These are phyloP conservation scores for Drosophila nigrodunni DNA, from an alignment of 1,140 invertebrate species.

Conservation along the genomic window DNA sequence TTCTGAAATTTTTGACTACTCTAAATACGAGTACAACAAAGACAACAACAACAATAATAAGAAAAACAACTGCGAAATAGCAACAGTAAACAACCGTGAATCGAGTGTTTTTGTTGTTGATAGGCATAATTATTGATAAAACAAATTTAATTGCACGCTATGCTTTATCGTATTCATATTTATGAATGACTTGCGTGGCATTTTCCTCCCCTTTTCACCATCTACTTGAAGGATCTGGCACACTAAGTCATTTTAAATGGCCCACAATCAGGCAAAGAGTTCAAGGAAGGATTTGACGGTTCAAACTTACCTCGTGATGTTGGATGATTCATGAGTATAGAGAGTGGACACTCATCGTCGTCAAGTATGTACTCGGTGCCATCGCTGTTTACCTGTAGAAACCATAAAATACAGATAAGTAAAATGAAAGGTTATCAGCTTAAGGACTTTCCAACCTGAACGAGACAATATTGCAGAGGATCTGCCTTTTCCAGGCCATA, in stretches of 20 bases:
- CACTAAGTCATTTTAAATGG: slow-evolving; percentile 73
- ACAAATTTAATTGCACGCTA: slow-evolving; percentile 68
- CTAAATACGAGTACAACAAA: slow-evolving; percentile 33
- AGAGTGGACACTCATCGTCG: slow-evolving; percentile 98
- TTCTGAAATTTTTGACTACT: slow-evolving; percentile 20
- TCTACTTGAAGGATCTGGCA: slow-evolving; percentile 33
- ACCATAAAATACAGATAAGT: not conserved
- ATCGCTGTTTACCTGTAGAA: slow-evolving; percentile 89
- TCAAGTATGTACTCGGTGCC: slow-evolving; percentile 96
- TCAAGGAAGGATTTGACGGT: not conserved
- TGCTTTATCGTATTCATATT: slow-evolving; percentile 46
- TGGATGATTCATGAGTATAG: slow-evolving; percentile 96
- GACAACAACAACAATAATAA: slow-evolving; percentile 4
- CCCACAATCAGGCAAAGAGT: slow-evolving; percentile 43
- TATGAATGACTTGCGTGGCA: slow-evolving; percentile 66
- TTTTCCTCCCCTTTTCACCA: not conserved
- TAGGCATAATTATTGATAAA: slow-evolving; percentile 84
- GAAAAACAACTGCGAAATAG: slow-evolving; percentile 52
- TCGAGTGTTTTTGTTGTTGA: slow-evolving; percentile 40
- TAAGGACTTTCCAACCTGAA: slow-evolving; percentile 89
- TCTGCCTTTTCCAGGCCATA: slow-evolving; percentile 96
- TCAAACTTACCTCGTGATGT: slow-evolving; percentile 91
- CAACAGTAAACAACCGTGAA: slow-evolving; percentile 51
- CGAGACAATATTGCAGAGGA: slow-evolving; percentile 95
- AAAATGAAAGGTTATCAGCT: not conserved